A percentile compares a stretch with the other conserved stretches of the same genome.
Conservation (phyloP, 2,113 vertebrate genomes). For the Ictalurus punctatus region DNA sequence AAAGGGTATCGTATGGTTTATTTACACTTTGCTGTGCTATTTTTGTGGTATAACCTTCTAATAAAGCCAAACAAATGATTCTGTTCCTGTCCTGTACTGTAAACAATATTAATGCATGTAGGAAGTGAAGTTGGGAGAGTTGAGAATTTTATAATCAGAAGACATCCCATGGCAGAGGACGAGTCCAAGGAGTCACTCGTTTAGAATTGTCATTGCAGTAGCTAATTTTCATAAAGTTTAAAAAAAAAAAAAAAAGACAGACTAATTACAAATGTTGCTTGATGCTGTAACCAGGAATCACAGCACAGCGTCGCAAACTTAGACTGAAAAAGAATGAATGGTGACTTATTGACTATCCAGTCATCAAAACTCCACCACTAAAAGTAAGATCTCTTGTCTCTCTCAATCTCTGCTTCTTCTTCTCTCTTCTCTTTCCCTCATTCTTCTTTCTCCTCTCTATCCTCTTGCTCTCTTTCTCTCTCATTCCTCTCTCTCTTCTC, state of each 20-base stretch:
- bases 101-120: neutral
- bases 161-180: neutral
- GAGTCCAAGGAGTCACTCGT: neutral
- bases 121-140: neutral
- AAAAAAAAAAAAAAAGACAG: neutral
- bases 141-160: neutral
- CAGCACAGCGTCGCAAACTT: neutral
- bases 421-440: constrained; percentile 48
- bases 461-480: no score
- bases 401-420: neutral
- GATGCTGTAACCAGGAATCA: neutral
- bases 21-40: neutral
- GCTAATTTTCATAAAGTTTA: neutral
- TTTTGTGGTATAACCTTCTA: neutral
- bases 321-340: neutral
- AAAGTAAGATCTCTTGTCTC: neutral
- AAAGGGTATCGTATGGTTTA: neutral
- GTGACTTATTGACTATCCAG: neutral
- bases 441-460: no score
- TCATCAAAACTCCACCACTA: neutral
- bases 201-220: neutral
- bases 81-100: neutral
- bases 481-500: neutral
- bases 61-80: neutral
- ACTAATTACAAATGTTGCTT: neutral